Base-by-base conservation (phyloP, 2,888 invertebrate species). In the Drosophila sordidula region DNA sequence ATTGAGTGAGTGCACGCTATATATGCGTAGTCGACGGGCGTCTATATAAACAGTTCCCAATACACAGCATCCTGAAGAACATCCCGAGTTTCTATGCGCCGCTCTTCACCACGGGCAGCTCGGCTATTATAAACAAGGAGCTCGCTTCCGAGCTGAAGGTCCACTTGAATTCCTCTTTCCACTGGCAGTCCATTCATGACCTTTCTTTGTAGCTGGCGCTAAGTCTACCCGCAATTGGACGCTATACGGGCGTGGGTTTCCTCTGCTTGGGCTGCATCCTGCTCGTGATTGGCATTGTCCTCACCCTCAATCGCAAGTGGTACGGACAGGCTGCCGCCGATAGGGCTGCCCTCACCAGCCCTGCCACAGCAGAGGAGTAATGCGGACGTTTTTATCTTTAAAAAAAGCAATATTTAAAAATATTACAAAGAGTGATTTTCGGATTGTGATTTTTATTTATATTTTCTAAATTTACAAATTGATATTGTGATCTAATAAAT, bases 1-100 rank as follows among this genome's bases (percentile, higher is more conserved):
- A 93, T 95, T 47, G 89, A 90, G 95, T 95, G 92, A 94, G 93
- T 93, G 51, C 0, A 1, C 0, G 6, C 4, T 12, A 4, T 6
- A 4, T 6, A 12, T 26, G 6, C 6, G 2, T 26, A 4, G n/a
- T n/a, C n/a, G n/a, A n/a, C n/a, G n/a, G n/a, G n/a, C n/a, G n/a
- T n/a, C 6, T 25, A 32, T n/a, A 63, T 14, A 6, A 39, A 29
- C 4, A 26, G 46, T 18, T 0, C 12, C 2, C 22, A 32, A 64
- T 22, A 5, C 16, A 14, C 45, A 90, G 90, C 51, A 87, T 90
- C 45, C 41, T 90, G 3, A 85, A 63, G 4, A 70, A 52, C 6
- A 63, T 90, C 3, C 85, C 78, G 0, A 75, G 78, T 0, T 90
- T 90, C 49, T 90, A 89, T 81, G 90, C 86, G 0, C 90, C 90